Base-by-base conservation (phyloP, 2,797 vertebrate species). In the Iguana delicatissima region DNA sequence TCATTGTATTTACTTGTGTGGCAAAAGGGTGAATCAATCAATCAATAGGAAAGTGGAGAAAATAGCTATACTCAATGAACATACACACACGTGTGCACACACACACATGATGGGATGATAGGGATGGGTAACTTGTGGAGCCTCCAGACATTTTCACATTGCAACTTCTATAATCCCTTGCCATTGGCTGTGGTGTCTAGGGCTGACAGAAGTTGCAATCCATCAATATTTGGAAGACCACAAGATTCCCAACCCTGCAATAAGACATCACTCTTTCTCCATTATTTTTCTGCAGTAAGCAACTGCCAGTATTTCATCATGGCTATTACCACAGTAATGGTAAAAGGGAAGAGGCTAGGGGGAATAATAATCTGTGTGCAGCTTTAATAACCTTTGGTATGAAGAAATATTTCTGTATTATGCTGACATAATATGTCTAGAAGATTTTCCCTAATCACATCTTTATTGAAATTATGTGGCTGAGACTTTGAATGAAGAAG, bases 401-500 rank as follows among this genome's bases (percentile, higher is more conserved):
- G 92, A 77, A 84, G 83, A 74, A 92, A 0, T 92, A 74, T 85
- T 94, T 92, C 88, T 79, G 4, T 89, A 87, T 69, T 69, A 76
- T 0, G 7, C 73, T 92, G 89, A 91, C 22, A 62, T 72, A 88
- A 80, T 35, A 81, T 89, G 22, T 93, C 93, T 85, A 89, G 77
- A 79, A 86, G 57, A 93, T 85, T 4, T 52, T 79, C 55, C 62
- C 91, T 93, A 89, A 83, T 87, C 73, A 87, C 82, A 83, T 46
- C 2, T 29, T 0, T 64, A 59, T 76, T 88, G 22, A 62, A 89
- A 93, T 93, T 94, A 92, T 93, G 55, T 52, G 92, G 88, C 85
- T 93, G 73, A 89, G 88, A 87, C 83, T 80, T 76, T 50, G 72
- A 76, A 79, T 69, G 42, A 57, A 86, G 83, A 88, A 55, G 79